Percentiles rank a stretch among this genome's conserved stretches.
Conservation (phyloP, 1,140 invertebrate species). For the Oedothorax gibbosus region DNA sequence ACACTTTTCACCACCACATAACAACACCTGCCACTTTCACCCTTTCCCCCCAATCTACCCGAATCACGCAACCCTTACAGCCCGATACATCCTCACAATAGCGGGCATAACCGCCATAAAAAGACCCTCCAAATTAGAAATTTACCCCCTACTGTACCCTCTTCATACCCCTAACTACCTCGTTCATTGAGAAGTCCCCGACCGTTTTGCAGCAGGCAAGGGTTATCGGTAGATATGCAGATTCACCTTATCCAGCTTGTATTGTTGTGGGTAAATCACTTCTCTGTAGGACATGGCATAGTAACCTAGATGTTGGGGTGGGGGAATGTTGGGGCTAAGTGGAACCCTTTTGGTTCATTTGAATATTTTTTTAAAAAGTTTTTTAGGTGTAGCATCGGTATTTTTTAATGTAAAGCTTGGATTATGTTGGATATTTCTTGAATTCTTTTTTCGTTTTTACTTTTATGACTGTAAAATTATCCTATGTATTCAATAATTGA, state of each 20-base stretch:
- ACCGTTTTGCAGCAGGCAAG: slow-evolving; percentile 15
- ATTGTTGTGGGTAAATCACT: background rate
- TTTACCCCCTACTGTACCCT: slow-evolving; percentile 27
- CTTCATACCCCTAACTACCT: background rate
- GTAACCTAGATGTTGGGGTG: background rate
- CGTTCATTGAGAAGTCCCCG: background rate
- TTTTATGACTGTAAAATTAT: too few species aligned
- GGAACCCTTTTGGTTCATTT: too few species aligned
- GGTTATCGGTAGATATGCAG: slow-evolving; percentile 34
- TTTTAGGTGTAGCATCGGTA: too few species aligned
- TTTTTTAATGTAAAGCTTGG: too few species aligned
- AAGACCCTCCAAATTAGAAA: slow-evolving; percentile 47
- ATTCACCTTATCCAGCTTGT: background rate
- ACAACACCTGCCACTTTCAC: background rate
- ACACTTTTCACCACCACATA: background rate
- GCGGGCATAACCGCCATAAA: slow-evolving; percentile 4
- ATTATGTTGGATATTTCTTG: too few species aligned
- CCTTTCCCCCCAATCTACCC: background rate
- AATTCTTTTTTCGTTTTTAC: too few species aligned
- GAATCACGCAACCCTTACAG: slow-evolving; percentile 43
- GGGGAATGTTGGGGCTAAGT: too few species aligned
- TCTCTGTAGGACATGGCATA: background rate
- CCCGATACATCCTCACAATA: slow-evolving; percentile 25
- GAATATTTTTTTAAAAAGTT: too few species aligned
- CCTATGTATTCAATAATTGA: too few species aligned